phyloP scores from a whole-genome alignment of 2,113 vertebrate genomes.

The Callionymus lyra region DNA sequence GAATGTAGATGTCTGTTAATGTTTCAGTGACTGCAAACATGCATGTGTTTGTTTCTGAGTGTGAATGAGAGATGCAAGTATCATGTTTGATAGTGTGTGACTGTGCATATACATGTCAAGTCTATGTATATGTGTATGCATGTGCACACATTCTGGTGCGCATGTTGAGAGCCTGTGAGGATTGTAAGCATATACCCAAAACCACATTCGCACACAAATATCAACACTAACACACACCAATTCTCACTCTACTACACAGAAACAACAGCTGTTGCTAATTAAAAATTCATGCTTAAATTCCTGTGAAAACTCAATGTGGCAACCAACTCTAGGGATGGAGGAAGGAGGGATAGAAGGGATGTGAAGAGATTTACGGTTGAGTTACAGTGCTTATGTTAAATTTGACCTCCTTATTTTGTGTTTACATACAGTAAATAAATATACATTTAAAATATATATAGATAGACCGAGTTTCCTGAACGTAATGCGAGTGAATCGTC shows the following conservation, averaged over 20 bases:
- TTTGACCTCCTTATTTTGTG: too few relatives aligned
- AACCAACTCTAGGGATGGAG: slow-evolving; percentile 41
- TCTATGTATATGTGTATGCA: slow-evolving; percentile 6
- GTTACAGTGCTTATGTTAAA: too few relatives aligned
- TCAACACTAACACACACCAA: slow-evolving; percentile 21
- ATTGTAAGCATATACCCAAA: slow-evolving; percentile 40
- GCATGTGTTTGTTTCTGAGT: slow-evolving; percentile 4
- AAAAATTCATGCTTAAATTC: slow-evolving; percentile 66
- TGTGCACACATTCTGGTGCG: slow-evolving; percentile 9
- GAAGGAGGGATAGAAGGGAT: slow-evolving; percentile 8
- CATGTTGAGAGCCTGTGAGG: slow-evolving; percentile 12
- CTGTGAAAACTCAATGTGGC: slow-evolving; percentile 61
- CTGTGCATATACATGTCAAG: slow-evolving; percentile 28
- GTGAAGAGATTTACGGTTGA: too few relatives aligned
- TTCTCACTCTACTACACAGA: slow-evolving; percentile 24
- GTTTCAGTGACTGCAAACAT: too few relatives aligned
- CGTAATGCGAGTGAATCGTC: too few relatives aligned
- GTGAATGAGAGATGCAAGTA: slow-evolving; percentile 22
- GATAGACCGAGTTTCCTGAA: too few relatives aligned
- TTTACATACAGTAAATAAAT: too few relatives aligned
- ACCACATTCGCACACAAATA: slow-evolving; percentile 11
- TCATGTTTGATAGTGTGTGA: slow-evolving; percentile 37
- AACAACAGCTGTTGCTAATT: slow-evolving; percentile 62
- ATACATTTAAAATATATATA: too few relatives aligned
- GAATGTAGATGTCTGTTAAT: too few relatives aligned